Evolutionary conservation across 1,140 invertebrate species (phyloP).

Genomic region (Drosophila takahashii): DNA sequence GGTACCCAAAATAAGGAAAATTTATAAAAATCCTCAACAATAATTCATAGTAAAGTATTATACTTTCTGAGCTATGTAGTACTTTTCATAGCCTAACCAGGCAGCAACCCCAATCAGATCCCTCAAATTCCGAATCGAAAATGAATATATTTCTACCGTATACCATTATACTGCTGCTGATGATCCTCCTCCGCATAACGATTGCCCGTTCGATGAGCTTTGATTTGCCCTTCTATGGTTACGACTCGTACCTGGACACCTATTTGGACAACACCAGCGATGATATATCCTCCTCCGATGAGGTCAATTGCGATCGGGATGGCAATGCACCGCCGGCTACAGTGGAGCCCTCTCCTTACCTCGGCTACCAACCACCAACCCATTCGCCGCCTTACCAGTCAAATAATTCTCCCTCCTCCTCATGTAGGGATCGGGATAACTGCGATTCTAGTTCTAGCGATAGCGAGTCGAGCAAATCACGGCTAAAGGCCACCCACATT

Average conservation of each 20-base stretch:
- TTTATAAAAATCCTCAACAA: background rate
- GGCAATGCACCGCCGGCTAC: background rate
- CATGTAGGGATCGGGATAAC: background rate
- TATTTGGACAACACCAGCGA: conserved; percentile 1
- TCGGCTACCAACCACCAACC: background rate
- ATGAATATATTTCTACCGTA: background rate
- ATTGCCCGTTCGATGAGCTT: background rate
- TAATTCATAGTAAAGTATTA: no score
- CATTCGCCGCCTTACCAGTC: background rate
- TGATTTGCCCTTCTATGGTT: background rate
- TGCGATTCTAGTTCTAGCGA: background rate
- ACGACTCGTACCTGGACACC: background rate
- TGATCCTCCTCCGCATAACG: background rate
- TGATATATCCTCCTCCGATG: background rate
- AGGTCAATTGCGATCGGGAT: background rate
- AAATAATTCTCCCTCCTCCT: background rate
- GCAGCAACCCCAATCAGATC: background rate
- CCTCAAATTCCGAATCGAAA: conserved; percentile 1
- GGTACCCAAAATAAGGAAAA: no score
- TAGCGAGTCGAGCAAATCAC: background rate
- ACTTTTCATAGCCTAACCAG: no score
- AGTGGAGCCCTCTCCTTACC: background rate
- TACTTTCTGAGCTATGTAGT: no score
- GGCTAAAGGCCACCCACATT: conserved; percentile 85
- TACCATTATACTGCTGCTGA: background rate